Evolutionary conservation across 2,888 invertebrate genomes (phyloP).

Genomic region (Drosophila buzzatii): DNA sequence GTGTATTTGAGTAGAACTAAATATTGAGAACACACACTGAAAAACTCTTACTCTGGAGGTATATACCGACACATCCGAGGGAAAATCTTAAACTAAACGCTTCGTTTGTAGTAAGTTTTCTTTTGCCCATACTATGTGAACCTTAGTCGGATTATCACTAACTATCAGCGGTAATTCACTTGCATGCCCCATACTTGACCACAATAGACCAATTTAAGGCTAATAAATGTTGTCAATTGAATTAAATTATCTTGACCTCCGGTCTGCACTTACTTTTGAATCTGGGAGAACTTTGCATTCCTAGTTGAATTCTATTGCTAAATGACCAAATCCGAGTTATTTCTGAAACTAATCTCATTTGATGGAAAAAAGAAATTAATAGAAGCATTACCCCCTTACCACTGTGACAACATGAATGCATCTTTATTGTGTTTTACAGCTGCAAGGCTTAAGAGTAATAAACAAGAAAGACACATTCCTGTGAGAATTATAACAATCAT

Average conservation of each 20-base stretch:
- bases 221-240: slow-evolving; percentile 29
- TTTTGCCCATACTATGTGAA: neutral
- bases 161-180: slow-evolving; percentile 7
- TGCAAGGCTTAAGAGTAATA: neutral
- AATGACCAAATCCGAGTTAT: neutral
- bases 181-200: neutral
- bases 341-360: neutral
- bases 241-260: slow-evolving; percentile 33
- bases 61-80: slow-evolving; percentile 26
- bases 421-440: neutral
- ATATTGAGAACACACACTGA: neutral
- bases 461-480: neutral
- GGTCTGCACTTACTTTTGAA: neutral
- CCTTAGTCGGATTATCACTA: neutral
- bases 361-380: neutral
- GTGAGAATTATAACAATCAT: neutral
- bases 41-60: neutral
- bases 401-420: neutral
- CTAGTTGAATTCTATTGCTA: neutral
- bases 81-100: slow-evolving; percentile 33
- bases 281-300: neutral
- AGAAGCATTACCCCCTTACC: neutral
- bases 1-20: neutral
- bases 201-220: slow-evolving; percentile 41
- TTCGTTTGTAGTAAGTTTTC: neutral